A percentile compares a stretch with the other conserved stretches of the same genome.
Evolutionary conservation across 2,113 vertebrate species (phyloP).

Genomic region (Brevimyrus niger): DNA sequence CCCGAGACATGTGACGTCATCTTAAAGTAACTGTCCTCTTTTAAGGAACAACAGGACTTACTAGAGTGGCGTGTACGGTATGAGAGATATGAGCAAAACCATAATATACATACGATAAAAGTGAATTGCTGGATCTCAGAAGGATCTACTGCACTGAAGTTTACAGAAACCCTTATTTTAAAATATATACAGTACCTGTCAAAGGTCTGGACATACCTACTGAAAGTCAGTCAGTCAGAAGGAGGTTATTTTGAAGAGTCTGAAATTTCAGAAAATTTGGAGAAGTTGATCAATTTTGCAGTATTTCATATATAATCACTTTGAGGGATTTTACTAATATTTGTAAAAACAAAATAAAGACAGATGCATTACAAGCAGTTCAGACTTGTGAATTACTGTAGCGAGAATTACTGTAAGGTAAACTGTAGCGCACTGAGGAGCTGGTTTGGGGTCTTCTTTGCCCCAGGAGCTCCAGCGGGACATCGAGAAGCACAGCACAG

Average conservation of each 20-base stretch:
- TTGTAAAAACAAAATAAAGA: background rate
- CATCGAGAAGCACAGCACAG: conserved; percentile 95
- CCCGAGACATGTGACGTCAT: too few species aligned
- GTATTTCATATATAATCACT: background rate
- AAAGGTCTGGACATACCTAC: too few species aligned
- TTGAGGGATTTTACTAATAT: background rate
- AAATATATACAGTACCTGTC: too few species aligned
- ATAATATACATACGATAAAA: background rate
- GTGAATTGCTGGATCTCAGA: background rate
- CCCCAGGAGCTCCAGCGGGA: conserved; percentile 87
- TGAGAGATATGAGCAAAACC: too few species aligned
- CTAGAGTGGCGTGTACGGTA: too few species aligned
- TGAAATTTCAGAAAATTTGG: background rate
- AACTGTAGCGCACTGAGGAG: background rate
- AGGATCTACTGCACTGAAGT: background rate
- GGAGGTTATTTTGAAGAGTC: background rate
- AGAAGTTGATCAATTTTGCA: background rate
- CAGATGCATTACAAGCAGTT: background rate
- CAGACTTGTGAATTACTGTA: too few species aligned
- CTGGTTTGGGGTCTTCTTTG: background rate
- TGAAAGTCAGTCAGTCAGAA: background rate
- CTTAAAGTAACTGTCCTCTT: too few species aligned
- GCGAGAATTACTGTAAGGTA: background rate
- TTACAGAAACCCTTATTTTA: too few species aligned
- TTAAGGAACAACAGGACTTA: too few species aligned